Evolutionary conservation across 2,113 vertebrate genomes (phyloP), one percentile per base, ranked within the genome.

Genomic region (Thymallus thymallus): DNA sequence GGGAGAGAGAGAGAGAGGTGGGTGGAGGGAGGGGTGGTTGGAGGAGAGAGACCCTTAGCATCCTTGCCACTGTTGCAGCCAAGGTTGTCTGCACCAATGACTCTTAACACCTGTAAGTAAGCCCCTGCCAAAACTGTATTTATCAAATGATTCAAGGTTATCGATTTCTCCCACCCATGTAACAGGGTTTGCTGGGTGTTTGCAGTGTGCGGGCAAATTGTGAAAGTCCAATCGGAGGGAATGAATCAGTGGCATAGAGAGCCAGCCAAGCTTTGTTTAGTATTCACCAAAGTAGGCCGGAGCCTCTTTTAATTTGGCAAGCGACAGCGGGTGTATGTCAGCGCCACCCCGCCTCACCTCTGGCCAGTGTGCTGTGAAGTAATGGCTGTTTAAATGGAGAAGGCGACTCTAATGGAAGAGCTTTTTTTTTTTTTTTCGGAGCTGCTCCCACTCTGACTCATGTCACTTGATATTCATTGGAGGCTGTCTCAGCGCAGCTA

Each of bases 391-490:
- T 81, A 75, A 82, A 82, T 55, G 60, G 24, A 69, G 73, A 79
- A 60, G 51, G 68, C 73, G 46, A 58, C 74, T 76, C 71, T 81
- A 81, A 87, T 78, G 64, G 81, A 85, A 73, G 61, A 68, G 20
- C 3, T 18, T 73, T 71, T 75, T 72, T 18, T 73, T 71, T 75
- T 72, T 69, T 68, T 68, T 24, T 23, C 63, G 14, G 64, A 61
- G 72, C 72, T 55, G 63, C 72, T 75, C 51, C 20, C 30, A 41
- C 63, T 61, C 71, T 69, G 74, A 78, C 64, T 77, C 67, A 22
- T 73, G 81, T 85, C 83, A 84, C 81, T 85, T 84, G 80, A 79
- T 85, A 87, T 85, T 80, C 80, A 80, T 80, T 80, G 74, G 81
- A 84, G 75, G 76, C 76, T 79, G 75, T 81, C 79, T 68, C 46